Conservation (phyloP, 2,113 vertebrate species). For the Scolopax mira region DNA sequence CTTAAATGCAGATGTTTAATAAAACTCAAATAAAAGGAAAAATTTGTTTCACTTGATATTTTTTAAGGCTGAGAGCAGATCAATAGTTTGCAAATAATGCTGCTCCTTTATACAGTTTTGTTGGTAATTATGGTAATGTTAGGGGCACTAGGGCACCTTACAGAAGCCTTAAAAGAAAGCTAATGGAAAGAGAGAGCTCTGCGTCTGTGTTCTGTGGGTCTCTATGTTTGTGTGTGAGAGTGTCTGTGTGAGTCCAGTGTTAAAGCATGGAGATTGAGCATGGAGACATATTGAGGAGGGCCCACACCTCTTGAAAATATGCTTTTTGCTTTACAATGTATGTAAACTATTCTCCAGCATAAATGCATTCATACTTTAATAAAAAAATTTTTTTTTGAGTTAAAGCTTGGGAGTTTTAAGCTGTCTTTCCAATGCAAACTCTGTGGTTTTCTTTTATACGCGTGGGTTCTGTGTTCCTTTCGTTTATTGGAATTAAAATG, state of each 20-base stretch:
- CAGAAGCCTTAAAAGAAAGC: constrained; percentile 74
- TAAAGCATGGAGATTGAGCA: constrained; percentile 68
- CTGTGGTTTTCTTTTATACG: neutral
- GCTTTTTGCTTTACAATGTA: constrained; percentile 75
- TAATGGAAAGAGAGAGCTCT: constrained; percentile 40
- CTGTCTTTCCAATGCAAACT: neutral
- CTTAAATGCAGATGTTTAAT: constrained; percentile 50
- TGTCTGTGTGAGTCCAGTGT: constrained; percentile 16
- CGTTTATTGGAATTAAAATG: neutral
- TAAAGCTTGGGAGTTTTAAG: constrained; percentile 52
- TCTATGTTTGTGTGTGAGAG: constrained; percentile 29
- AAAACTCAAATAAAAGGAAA: constrained; percentile 32
- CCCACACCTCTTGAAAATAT: constrained; percentile 56
- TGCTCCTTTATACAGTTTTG: constrained; percentile 47
- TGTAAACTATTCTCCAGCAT: constrained; percentile 75
- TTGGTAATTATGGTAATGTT: constrained; percentile 34
- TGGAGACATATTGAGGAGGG: constrained; percentile 55
- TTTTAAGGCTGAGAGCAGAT: constrained; percentile 58
- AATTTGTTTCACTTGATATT: constrained; percentile 39
- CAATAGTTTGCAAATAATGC: constrained; percentile 21
- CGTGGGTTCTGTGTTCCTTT: neutral
- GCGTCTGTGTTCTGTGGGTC: constrained; percentile 35
- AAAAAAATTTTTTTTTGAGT: constrained; percentile 75
- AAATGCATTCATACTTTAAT: constrained; percentile 79
- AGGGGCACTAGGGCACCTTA: constrained; percentile 67